These are phyloP conservation scores for Jordanella pulchra DNA, from an alignment of 2,797 vertebrate species.

Conservation along the genomic window DNA sequence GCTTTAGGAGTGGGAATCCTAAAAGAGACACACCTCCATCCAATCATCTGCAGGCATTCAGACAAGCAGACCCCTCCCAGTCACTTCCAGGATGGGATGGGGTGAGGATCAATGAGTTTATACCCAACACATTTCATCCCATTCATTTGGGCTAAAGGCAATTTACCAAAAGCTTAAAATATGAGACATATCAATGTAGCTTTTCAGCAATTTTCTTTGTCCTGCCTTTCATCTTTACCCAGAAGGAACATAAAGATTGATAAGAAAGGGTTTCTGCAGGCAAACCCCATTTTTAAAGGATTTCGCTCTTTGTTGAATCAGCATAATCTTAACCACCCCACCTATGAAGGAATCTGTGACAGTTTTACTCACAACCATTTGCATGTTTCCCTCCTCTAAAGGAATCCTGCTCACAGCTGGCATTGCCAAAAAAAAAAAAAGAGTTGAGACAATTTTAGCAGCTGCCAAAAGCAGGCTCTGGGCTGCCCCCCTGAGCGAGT, in stretches of 20 bases:
- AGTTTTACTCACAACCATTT: slow-evolving; percentile 21
- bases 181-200: background rate
- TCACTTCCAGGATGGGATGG: slow-evolving; percentile 16
- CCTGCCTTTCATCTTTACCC: background rate
- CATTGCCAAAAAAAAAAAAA: slow-evolving; percentile 68
- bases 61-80: slow-evolving; percentile 30
- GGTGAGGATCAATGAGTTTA: slow-evolving; percentile 14
- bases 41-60: slow-evolving; percentile 52
- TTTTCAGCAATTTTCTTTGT: background rate
- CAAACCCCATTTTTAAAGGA: background rate
- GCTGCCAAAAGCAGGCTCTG: slow-evolving; percentile 65
- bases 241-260: background rate
- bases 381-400: slow-evolving; percentile 46
- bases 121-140: background rate
- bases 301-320: background rate
- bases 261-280: background rate
- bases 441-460: slow-evolving; percentile 73
- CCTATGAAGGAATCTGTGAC: slow-evolving; percentile 3
- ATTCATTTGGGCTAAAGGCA: background rate
- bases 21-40: slow-evolving; percentile 36
- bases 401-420: slow-evolving; percentile 34
- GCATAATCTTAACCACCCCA: background rate
- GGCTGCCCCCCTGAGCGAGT: slow-evolving; percentile 1
- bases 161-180: background rate
- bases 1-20: slow-evolving; percentile 43